These are phyloP conservation scores for Coregonus suidteri DNA, from an alignment of 2,797 vertebrate genomes.

Conservation along the genomic window DNA sequence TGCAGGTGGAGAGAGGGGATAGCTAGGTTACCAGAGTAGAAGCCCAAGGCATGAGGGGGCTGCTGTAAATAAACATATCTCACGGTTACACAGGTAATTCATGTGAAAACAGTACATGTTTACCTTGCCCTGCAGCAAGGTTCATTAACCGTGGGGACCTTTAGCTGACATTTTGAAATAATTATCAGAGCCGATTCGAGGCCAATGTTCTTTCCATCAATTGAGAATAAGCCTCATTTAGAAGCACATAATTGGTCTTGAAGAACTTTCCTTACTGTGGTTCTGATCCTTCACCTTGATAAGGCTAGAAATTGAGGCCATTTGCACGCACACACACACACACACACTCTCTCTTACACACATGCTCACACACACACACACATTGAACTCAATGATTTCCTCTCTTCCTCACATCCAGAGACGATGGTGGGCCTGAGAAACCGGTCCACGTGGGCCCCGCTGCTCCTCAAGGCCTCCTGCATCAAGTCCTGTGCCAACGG, in stretches of 20 bases:
- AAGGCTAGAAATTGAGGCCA: background rate
- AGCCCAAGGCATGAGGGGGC: constrained; percentile 20
- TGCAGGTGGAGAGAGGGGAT: constrained; percentile 51
- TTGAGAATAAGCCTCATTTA: background rate
- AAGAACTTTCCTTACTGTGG: constrained; percentile 8
- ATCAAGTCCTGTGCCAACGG: constrained; percentile 92
- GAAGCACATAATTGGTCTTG: background rate
- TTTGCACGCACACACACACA: constrained; percentile 16
- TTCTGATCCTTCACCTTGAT: constrained; percentile 28
- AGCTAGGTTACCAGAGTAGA: constrained; percentile 43
- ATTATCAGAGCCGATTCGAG: background rate
- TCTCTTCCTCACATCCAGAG: constrained; percentile 6
- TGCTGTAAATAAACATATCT: constrained; percentile 23
- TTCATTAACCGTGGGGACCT: background rate
- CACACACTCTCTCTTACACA: constrained; percentile 25
- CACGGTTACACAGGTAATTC: constrained; percentile 11
- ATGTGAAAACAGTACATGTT: background rate
- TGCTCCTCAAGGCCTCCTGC: constrained; percentile 88
- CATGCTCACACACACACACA: constrained; percentile 28
- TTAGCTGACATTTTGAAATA: background rate
- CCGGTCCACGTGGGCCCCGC: constrained; percentile 86
- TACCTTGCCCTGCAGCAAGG: background rate
- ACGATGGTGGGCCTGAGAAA: constrained; percentile 91
- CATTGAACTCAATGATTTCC: background rate
- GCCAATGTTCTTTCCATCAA: background rate